phyloP scores from a whole-genome alignment of 2,113 vertebrate genomes.

The Porphyrio hochstetteri region DNA sequence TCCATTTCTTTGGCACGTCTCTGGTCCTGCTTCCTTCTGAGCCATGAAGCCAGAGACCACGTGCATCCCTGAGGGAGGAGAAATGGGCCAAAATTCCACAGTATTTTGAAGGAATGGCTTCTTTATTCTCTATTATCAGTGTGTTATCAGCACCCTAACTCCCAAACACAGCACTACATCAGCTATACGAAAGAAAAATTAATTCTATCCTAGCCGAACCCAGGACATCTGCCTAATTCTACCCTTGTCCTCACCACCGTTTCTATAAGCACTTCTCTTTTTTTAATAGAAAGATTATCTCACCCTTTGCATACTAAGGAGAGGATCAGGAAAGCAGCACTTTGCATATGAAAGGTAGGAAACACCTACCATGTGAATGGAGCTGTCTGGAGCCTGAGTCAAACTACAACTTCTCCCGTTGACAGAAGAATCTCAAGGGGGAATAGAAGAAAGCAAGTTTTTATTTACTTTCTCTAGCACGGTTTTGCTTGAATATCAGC shows the following conservation, averaged over 20 bases:
- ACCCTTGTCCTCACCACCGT: not conserved
- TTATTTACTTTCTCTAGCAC: not conserved
- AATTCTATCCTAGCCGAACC: no score
- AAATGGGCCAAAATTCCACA: not conserved
- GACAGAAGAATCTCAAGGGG: not conserved
- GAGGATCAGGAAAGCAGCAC: not conserved
- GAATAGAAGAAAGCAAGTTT: not conserved
- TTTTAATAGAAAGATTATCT: not conserved
- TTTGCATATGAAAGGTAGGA: constrained; percentile 37
- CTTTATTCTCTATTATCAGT: not conserved
- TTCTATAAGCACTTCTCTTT: not conserved
- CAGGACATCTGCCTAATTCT: not conserved
- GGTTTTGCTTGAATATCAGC: not conserved
- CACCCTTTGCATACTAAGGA: not conserved
- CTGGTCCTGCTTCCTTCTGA: not conserved
- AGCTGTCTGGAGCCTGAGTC: not conserved
- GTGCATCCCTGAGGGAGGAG: not conserved
- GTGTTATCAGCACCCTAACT: no score
- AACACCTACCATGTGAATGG: not conserved
- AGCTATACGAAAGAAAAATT: no score
- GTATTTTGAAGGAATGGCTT: not conserved
- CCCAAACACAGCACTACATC: no score
- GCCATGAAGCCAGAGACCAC: rapidly evolving
- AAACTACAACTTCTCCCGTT: not conserved
- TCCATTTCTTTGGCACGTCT: not conserved